Conservation (phyloP, 2,113 vertebrate species). For the Phaethornis superciliosus region DNA sequence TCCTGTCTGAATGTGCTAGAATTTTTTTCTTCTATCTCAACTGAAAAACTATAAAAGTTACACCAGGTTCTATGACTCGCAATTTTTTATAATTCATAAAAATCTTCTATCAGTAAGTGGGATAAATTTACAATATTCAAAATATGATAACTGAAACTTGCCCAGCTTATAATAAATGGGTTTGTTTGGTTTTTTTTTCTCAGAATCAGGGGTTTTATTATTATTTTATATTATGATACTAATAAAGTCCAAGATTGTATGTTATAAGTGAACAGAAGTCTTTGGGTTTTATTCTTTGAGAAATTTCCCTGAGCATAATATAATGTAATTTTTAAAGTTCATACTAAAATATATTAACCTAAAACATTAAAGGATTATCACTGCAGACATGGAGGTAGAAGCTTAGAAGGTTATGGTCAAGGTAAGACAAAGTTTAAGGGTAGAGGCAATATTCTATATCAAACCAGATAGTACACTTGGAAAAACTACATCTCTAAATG, state of each 20-base stretch:
- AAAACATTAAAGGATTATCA: not conserved
- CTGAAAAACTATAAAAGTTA: not conserved
- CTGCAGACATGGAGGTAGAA: not conserved
- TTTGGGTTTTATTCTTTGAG: not conserved
- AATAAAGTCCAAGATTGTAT: not conserved
- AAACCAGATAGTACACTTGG: not conserved
- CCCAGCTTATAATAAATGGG: accelerated
- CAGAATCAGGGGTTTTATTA: not conserved
- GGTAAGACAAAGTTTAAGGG: not conserved
- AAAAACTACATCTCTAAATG: not conserved
- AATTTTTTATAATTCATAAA: not conserved
- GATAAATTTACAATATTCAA: not conserved
- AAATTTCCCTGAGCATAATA: not conserved
- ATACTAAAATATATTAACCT: not conserved
- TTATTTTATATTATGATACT: not conserved
- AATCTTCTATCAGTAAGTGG: not conserved
- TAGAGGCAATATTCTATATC: not conserved
- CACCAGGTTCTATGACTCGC: not conserved
- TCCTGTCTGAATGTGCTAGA: not conserved
- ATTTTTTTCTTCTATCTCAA: not conserved
- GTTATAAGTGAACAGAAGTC: not conserved
- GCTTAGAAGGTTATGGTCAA: not conserved
- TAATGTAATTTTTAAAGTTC: not conserved
- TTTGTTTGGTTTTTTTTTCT: too few species aligned
- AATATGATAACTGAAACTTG: not conserved